A percentile compares a stretch with the other conserved stretches of the same genome.
Conservation (phyloP, 2,888 invertebrate genomes). For the Hirudinaria manillensis region DNA sequence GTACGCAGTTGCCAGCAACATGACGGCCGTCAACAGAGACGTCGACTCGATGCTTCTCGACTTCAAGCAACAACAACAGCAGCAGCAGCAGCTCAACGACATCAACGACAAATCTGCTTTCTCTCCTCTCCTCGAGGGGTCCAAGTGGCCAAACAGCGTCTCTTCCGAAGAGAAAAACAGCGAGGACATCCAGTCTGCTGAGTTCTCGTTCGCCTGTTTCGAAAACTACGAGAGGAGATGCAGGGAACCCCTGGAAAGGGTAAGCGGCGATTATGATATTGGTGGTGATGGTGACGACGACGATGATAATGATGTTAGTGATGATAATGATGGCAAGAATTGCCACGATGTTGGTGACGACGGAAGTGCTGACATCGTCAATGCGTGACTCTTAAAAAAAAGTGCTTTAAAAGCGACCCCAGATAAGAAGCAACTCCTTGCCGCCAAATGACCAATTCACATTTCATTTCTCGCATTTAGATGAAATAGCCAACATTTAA, state of each 20-base stretch:
- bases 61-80: not conserved
- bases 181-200: not conserved
- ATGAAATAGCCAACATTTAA: no score
- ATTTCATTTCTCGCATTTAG: no score
- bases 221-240: slow-evolving; percentile 15
- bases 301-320: not conserved
- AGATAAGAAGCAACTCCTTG: no score
- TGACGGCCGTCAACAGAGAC: slow-evolving; percentile 8
- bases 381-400: not conserved
- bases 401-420: not conserved
- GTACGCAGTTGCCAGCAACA: slow-evolving; percentile 10
- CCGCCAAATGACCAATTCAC: no score
- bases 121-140: not conserved
- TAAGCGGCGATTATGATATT: not conserved
- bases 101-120: slow-evolving; percentile 7
- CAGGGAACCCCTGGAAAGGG: not conserved
- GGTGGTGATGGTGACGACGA: not conserved
- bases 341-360: not conserved
- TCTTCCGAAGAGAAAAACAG: not conserved
- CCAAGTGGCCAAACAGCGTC: not conserved
- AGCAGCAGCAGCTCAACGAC: slow-evolving; percentile 1
- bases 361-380: not conserved
- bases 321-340: not conserved
- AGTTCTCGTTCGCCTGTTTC: slow-evolving; percentile 15
- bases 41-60: not conserved